Base-by-base conservation (phyloP, 1,140 invertebrate genomes). In the Charaxes varanes region DNA sequence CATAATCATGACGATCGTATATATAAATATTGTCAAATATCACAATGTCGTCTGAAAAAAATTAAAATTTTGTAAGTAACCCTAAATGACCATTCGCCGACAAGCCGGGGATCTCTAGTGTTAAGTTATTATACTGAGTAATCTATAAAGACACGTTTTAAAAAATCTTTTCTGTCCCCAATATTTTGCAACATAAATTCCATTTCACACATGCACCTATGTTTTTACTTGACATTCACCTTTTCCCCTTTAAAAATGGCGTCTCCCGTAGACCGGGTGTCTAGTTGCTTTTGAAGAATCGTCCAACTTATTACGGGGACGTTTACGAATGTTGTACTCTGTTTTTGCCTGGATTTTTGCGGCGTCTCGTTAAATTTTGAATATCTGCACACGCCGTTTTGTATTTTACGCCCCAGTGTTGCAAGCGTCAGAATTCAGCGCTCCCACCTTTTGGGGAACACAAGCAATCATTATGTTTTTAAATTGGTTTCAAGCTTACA, bases 281-380 rank as follows among this genome's bases (percentile, higher is more conserved):
- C 57, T 61, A 41, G 53, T 45, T 54, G 36, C 47, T 48, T 53
- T 53, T 65, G 62, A 65, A 56, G 47, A 45, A 65, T 65, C 46
- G 62, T 18, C 49, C 58, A 58, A 64, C 58, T 64, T 64, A 58
- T 64, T 61, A 64, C 50, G 30, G 33, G 32, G 62, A 61, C 62
- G 50, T 58, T 49, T 53, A 64, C 58, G 57, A 64, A 61, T 64
- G 57, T 46, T 48, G 22, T 38, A 18, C 37, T 42, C 42, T 45
- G 44, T 60, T 61, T 61, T 61, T 64, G 51, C 38, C 43, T 38
- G 54, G 49, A 55, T 55, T 56, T 65, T 59, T 53, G 47, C 53
- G 45, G 51, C 24, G 19, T 41, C 45, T 55, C 46, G 53, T 49
- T 57, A 52, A 58, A 52, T 54, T 54, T 56, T 43, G 36, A 48